Evolutionary conservation across 2,888 invertebrate species (phyloP).

Genomic region (Flabesymbios commensalis): DNA sequence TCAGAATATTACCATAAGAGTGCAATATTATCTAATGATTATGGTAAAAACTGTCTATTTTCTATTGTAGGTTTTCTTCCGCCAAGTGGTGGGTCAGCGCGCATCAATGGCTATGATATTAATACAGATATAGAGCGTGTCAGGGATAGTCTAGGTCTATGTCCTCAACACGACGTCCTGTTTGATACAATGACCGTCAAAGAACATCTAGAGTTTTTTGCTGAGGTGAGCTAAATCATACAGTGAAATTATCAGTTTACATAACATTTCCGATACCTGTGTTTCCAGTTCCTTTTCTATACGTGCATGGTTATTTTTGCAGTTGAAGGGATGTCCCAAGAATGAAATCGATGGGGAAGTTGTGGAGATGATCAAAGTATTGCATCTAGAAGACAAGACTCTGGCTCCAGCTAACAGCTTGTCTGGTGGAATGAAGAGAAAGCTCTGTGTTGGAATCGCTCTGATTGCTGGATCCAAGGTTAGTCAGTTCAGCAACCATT

Average conservation of each 20-base stretch:
- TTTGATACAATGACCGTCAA: constrained; percentile 80
- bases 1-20: background rate
- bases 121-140: constrained; percentile 69
- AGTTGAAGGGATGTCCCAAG: constrained; percentile 43
- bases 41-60: background rate
- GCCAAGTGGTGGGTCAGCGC: constrained; percentile 69
- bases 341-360: constrained; percentile 38
- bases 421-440: constrained; percentile 58
- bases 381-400: constrained; percentile 37
- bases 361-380: constrained; percentile 21
- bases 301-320: too few species aligned
- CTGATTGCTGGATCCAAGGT: constrained; percentile 59
- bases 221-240: too few species aligned
- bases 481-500: background rate
- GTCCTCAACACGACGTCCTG: constrained; percentile 84
- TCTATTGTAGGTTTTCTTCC: constrained; percentile 50
- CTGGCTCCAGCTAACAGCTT: constrained; percentile 39
- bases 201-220: constrained; percentile 83
- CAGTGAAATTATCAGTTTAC: too few species aligned
- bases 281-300: too few species aligned
- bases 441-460: constrained; percentile 55
- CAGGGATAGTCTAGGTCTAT: constrained; percentile 79
- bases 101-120: constrained; percentile 75
- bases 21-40: background rate
- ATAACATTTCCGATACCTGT: too few species aligned